Percentiles rank a stretch among this genome's conserved stretches.
phyloP scores from a whole-genome alignment of 2,113 vertebrate genomes.

The Mastomys natalensis region DNA sequence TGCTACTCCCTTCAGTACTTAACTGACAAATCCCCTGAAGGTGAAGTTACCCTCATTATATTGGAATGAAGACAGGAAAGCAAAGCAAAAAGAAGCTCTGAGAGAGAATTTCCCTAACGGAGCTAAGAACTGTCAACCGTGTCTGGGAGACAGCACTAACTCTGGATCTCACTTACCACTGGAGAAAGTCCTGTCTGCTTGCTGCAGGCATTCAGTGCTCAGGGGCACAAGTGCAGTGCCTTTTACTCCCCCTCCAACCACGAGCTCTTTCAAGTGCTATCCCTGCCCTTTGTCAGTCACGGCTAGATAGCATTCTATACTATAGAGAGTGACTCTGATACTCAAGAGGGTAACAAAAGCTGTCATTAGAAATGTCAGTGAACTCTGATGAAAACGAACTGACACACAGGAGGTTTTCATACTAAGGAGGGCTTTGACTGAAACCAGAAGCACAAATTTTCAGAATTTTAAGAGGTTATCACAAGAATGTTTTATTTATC shows the following conservation, averaged over 20 bases:
- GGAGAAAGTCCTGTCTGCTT: background rate
- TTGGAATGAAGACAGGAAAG: background rate
- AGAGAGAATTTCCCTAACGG: background rate
- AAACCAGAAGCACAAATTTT: slow-evolving; percentile 7
- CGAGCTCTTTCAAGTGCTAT: background rate
- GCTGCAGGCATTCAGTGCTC: background rate
- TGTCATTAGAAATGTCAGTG: slow-evolving; percentile 18
- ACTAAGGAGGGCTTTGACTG: background rate
- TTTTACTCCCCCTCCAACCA: background rate
- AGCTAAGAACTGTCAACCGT: background rate
- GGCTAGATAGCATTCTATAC: background rate
- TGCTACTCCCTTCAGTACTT: background rate
- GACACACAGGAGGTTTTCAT: background rate
- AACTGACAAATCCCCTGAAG: slow-evolving; percentile 1
- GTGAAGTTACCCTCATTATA: background rate
- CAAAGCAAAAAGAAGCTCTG: background rate
- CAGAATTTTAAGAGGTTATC: background rate
- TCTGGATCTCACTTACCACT: background rate
- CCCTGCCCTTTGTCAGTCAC: slow-evolving; percentile 6
- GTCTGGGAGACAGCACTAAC: background rate
- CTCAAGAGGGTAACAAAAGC: background rate
- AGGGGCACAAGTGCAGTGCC: background rate
- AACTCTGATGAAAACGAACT: slow-evolving; percentile 43
- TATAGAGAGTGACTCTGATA: background rate
- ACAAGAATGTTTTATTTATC: background rate